Evolutionary conservation across 1,140 invertebrate genomes (phyloP), one percentile per base, ranked within the genome.

Genomic region (Apis laboriosa): DNA sequence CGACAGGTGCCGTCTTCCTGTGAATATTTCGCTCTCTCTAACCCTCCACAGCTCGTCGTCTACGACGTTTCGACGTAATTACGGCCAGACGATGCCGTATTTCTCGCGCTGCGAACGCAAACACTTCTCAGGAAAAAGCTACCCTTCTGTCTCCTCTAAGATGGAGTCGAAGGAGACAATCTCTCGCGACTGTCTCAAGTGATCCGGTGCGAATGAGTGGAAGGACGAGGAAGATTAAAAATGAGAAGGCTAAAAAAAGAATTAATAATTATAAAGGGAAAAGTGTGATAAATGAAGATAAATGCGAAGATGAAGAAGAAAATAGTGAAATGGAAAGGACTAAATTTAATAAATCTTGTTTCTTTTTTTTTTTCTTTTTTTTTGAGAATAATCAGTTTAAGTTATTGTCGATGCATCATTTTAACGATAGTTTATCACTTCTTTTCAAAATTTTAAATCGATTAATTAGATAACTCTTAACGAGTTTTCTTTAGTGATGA

Each of bases 51-150:
- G n/a, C 61, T 34, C 9, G 56, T 49, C 58, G 11, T 28, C n/a
- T 66, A 53, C 67, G 72, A 82, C 73, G 73, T 87, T 87, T 76
- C 78, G 66, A 67, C 58, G 56, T 75, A 79, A 82, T 58, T 85
- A 87, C 51, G 28, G 71, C 60, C 77, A 21, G 60, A 17, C 77
- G 64, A 68, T 60, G 85, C 24, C 21, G 15, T 60, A n/a, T 85
- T 76, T 80, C 82, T 78, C 77, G 53, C 15, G 15, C 17, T 7
- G 43, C 17, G 21, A 55, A 70, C 19, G 58, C 66, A 21, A 78
- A 49, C 49, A 56, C 55, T 77, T 51, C 24, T 43, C 17, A 19
- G 24, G 19, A 66, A 87, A 74, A 56, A 79, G 49, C 43, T 28
- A 21, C 21, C 17, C 17, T 43, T 43, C 34, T 43, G 34, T 3